Percentiles rank a stretch among this genome's conserved stretches.
Evolutionary conservation across 2,113 vertebrate species (phyloP).

Genomic region (Silurus meridionalis): DNA sequence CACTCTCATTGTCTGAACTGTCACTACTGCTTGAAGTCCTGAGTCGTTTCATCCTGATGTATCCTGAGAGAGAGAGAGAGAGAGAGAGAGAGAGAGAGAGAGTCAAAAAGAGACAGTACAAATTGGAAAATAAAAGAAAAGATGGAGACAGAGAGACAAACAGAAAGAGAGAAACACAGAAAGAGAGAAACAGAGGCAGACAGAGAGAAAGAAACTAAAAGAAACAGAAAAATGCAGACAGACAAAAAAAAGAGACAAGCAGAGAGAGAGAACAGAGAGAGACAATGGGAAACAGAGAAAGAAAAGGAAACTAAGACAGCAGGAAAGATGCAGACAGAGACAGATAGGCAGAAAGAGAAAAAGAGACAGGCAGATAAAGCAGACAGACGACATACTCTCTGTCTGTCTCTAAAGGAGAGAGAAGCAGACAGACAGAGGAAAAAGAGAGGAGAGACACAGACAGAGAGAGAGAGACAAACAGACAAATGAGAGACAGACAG

Average conservation of each 20-base stretch:
- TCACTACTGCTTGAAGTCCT: conserved; percentile 93
- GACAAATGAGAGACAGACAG: background rate
- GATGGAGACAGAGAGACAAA: too few species aligned
- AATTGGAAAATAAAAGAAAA: too few species aligned
- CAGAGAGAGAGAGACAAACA: background rate
- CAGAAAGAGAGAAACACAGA: too few species aligned
- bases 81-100: background rate
- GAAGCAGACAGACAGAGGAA: background rate
- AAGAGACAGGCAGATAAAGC: background rate
- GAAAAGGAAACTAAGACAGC: background rate
- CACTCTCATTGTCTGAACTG: conserved; percentile 97
- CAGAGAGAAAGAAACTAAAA: too few species aligned
- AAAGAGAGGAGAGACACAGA: too few species aligned
- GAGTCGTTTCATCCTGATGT: conserved; percentile 95
- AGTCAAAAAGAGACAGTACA: background rate
- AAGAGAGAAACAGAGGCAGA: too few species aligned
- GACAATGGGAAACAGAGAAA: background rate
- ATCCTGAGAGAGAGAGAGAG: conserved; percentile 72
- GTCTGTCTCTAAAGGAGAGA: background rate
- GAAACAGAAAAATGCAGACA: too few species aligned
- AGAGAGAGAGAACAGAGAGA: background rate
- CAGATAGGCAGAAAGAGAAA: fast-evolving
- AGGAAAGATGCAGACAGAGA: background rate
- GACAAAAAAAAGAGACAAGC: too few species aligned
- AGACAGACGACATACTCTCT: background rate